Evolutionary conservation across 2,888 invertebrate species (phyloP).

Genomic region (Augiades crinisus): DNA sequence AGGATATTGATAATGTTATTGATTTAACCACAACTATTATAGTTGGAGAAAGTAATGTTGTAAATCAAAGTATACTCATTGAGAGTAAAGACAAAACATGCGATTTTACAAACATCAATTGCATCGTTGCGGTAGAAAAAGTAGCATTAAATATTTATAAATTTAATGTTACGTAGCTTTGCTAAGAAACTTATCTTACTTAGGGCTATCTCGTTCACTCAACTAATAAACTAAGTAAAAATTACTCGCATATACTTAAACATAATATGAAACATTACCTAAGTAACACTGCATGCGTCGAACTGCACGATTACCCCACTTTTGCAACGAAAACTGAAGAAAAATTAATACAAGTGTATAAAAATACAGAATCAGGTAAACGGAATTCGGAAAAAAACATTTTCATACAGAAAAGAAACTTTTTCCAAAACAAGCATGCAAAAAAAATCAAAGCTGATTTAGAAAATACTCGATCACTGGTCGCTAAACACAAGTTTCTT

Average conservation of each 20-base stretch:
- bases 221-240: slow-evolving; percentile 24
- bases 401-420: not conserved
- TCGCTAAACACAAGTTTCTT: too few relatives aligned
- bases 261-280: slow-evolving; percentile 20
- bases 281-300: slow-evolving; percentile 23
- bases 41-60: too few relatives aligned
- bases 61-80: too few relatives aligned
- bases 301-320: not conserved
- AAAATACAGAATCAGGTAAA: not conserved
- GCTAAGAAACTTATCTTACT: slow-evolving; percentile 20
- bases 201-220: slow-evolving; percentile 22
- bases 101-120: too few relatives aligned
- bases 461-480: not conserved
- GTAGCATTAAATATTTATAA: too few relatives aligned
- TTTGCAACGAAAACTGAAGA: not conserved
- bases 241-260: slow-evolving; percentile 15
- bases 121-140: too few relatives aligned
- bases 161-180: slow-evolving; percentile 19
- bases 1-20: too few relatives aligned
- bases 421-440: too few relatives aligned
- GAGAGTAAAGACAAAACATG: too few relatives aligned
- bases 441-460: not conserved
- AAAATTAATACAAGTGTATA: not conserved
- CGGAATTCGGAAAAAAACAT: not conserved
- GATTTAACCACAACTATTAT: too few relatives aligned